Percentiles rank a stretch among this genome's conserved stretches.
These are phyloP conservation scores for Zeus faber DNA, from an alignment of 2,113 vertebrate species.

Conservation along the genomic window DNA sequence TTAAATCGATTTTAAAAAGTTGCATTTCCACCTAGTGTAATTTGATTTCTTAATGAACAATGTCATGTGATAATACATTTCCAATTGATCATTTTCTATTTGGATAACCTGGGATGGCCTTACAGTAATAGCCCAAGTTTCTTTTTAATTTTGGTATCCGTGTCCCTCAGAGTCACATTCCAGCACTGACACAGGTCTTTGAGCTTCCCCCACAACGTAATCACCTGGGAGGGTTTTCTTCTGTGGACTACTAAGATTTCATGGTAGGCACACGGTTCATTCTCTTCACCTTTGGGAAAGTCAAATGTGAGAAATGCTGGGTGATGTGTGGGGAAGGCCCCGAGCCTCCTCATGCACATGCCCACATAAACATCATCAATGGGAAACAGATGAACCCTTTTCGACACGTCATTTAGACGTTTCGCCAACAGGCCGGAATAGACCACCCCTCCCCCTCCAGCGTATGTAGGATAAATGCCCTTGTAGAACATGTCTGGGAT, in stretches of 20 bases:
- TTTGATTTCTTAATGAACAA: too few species aligned
- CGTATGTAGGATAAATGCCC: conserved; percentile 70
- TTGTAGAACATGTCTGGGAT: conserved; percentile 68
- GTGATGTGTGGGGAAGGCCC: conserved; percentile 48
- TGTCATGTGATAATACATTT: too few species aligned
- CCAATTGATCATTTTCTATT: too few species aligned
- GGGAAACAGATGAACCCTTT: conserved; percentile 70
- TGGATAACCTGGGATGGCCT: too few species aligned
- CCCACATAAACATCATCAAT: conserved; percentile 78
- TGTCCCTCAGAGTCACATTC: conserved; percentile 33
- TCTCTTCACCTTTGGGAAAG: conserved; percentile 41
- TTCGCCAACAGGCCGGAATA: conserved; percentile 65
- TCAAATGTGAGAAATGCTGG: conserved; percentile 73
- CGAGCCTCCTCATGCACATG: conserved; percentile 73
- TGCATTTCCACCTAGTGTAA: too few species aligned
- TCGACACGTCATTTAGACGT: conserved; percentile 53
- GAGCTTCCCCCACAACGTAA: conserved; percentile 51
- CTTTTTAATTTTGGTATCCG: too few species aligned
- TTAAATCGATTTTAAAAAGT: too few species aligned
- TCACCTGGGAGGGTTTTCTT: conserved; percentile 52
- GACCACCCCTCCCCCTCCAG: conserved; percentile 71
- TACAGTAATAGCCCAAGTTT: too few species aligned
- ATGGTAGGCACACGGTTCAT: conserved; percentile 57
- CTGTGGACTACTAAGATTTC: conserved; percentile 69
- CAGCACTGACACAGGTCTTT: conserved; percentile 28